A percentile compares a stretch with the other conserved stretches of the same genome.
phyloP scores from a whole-genome alignment of 35 echinoderm and acorn worm species.

The Hemicentrotus pulcherrimus region DNA sequence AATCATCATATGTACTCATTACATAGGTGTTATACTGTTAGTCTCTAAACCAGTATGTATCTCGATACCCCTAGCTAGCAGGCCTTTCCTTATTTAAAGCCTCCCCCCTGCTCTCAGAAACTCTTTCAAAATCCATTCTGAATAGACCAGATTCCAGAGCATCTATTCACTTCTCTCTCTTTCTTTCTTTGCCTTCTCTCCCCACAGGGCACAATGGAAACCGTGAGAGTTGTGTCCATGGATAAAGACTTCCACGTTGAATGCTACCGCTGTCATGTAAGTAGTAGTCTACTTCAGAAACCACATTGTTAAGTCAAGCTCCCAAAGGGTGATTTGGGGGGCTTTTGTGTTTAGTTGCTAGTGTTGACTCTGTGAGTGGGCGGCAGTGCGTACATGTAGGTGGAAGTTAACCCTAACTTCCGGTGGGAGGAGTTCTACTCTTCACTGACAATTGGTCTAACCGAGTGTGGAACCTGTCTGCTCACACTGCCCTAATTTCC shows the following conservation, averaged over 20 bases:
- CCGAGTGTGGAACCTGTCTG: too few species aligned
- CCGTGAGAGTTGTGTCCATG: conserved; percentile 98
- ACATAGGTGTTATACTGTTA: background rate
- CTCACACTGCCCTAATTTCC: too few species aligned
- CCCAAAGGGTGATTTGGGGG: too few species aligned
- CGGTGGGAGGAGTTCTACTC: too few species aligned
- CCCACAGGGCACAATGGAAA: conserved; percentile 95
- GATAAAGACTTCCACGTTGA: conserved; percentile 99
- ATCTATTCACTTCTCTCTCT: conserved; percentile 43
- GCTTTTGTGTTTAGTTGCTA: too few species aligned
- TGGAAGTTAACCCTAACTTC: too few species aligned
- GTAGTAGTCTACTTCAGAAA: conserved; percentile 29
- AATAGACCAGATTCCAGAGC: background rate
- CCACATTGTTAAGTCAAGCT: background rate
- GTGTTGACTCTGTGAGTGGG: too few species aligned
- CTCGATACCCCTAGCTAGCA: background rate
- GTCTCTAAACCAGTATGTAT: background rate
- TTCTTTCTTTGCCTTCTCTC: conserved; percentile 38
- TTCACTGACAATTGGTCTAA: too few species aligned
- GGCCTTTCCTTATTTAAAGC: background rate
- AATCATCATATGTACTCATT: background rate
- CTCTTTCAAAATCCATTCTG: background rate
- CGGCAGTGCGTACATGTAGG: too few species aligned
- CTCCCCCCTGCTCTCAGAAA: background rate
- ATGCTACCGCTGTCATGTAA: conserved; percentile 95